Percentiles rank a stretch among this genome's conserved stretches.
Evolutionary conservation across 2,888 invertebrate genomes (phyloP).

Genomic region (Drosophila subsilvestris): DNA sequence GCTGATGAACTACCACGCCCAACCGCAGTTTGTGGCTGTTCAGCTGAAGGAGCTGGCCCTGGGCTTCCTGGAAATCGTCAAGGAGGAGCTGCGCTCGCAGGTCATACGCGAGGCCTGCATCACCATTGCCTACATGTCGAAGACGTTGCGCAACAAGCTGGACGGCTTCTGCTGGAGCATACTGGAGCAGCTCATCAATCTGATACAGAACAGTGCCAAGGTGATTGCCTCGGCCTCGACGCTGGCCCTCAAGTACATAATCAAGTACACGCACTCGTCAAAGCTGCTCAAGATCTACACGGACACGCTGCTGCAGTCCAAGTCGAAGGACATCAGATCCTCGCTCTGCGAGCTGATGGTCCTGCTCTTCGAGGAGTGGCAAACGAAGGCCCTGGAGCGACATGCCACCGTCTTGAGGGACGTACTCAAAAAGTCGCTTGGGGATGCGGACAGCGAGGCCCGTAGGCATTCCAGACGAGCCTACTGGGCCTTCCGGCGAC

Average conservation of each 20-base stretch:
- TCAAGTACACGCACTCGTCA: constrained; percentile 92
- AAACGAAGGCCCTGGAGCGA: constrained; percentile 91
- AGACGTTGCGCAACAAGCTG: constrained; percentile 91
- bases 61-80: constrained; percentile 92
- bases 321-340: constrained; percentile 95
- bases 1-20: constrained; percentile 90
- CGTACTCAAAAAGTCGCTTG: constrained; percentile 92
- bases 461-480: constrained; percentile 90
- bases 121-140: constrained; percentile 95
- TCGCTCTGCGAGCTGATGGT: constrained; percentile 92
- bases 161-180: constrained; percentile 94
- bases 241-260: constrained; percentile 94
- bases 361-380: constrained; percentile 93
- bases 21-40: constrained; percentile 88
- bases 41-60: constrained; percentile 92
- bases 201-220: constrained; percentile 98
- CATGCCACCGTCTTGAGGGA: constrained; percentile 92
- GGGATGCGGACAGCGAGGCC: constrained; percentile 97
- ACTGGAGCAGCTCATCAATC: constrained; percentile 92
- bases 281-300: constrained; percentile 92
- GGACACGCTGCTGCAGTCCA: constrained; percentile 90
- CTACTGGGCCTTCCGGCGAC: constrained; percentile 94
- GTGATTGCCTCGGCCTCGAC: constrained; percentile 95
- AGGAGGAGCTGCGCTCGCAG: constrained; percentile 94
- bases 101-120: constrained; percentile 97